Conservation (phyloP, 2,888 invertebrate species). For the Cartodere bifasciata region DNA sequence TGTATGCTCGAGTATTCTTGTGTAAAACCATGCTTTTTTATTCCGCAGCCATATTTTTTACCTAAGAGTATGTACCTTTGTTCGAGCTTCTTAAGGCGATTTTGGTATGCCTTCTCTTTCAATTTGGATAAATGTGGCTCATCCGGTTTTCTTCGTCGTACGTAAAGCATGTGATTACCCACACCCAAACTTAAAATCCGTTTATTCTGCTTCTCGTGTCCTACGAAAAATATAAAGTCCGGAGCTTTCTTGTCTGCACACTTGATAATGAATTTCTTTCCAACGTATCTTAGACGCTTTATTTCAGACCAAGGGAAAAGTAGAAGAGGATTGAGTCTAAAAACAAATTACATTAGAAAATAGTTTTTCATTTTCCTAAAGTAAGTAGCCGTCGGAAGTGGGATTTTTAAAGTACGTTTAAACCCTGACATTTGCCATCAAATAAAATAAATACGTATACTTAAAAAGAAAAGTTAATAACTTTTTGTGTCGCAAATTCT, state of each 20-base stretch:
- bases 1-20: no score
- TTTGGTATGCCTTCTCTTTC: constrained; percentile 96
- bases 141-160: constrained; percentile 95
- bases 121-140: constrained; percentile 98
- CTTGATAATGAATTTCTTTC: constrained; percentile 97
- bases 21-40: no score
- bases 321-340: constrained; percentile 87
- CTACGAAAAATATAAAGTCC: constrained; percentile 96
- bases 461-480: no score
- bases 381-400: no score
- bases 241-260: constrained; percentile 97
- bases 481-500: no score
- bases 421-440: no score
- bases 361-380: no score
- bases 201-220: constrained; percentile 93
- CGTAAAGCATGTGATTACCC: constrained; percentile 98
- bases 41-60: no score
- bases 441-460: no score
- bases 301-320: constrained; percentile 99
- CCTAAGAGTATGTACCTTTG: constrained; percentile 59
- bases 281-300: constrained; percentile 96
- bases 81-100: constrained; percentile 80
- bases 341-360: no score
- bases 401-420: no score
- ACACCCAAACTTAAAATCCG: constrained; percentile 95